Conservation (phyloP, 2,113 vertebrate species). For the Tonatia bakeri region DNA sequence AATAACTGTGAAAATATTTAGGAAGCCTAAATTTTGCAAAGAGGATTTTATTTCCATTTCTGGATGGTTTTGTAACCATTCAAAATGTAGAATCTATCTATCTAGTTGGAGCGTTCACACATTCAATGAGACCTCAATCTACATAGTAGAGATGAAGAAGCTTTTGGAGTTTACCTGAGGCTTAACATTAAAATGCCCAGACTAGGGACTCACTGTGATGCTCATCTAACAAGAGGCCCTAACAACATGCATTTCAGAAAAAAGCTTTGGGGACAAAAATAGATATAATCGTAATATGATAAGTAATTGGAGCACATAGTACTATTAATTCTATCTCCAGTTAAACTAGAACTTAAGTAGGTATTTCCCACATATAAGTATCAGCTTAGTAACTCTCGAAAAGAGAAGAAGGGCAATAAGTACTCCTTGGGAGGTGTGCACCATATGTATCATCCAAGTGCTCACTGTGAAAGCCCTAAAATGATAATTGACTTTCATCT, state of each 20-base stretch:
- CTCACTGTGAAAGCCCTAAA: background rate
- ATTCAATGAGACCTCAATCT: background rate
- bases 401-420: background rate
- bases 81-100: background rate
- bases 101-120: background rate
- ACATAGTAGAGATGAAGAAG: background rate
- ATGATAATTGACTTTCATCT: constrained; percentile 7
- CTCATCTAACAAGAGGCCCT: background rate
- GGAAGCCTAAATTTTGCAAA: constrained; percentile 60
- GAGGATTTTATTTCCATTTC: constrained; percentile 62
- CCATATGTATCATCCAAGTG: background rate
- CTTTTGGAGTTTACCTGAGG: background rate
- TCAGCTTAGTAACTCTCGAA: background rate
- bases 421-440: background rate
- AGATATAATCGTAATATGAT: background rate
- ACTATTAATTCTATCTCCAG: background rate
- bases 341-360: background rate
- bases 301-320: background rate
- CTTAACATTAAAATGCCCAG: background rate
- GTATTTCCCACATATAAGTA: background rate
- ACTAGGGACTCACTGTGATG: background rate
- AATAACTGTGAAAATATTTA: constrained; percentile 62
- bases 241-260: background rate
- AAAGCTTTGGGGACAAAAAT: background rate
- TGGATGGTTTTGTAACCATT: constrained; percentile 34